Conservation (phyloP, 2,113 vertebrate genomes). For the Gambusia holbrooki region DNA sequence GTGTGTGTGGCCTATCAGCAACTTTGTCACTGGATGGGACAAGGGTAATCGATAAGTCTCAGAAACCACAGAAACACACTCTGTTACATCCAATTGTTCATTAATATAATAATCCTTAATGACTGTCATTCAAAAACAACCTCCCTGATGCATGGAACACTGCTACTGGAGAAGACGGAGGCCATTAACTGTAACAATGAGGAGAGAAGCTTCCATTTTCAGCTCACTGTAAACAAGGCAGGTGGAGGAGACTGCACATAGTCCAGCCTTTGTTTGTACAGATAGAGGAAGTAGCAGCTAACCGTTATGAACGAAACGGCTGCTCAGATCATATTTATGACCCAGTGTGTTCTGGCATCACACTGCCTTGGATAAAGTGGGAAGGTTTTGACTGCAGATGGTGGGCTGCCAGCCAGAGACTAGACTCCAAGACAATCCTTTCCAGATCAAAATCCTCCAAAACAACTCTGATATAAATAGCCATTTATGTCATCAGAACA, state of each 20-base stretch:
- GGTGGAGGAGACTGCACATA: constrained; percentile 34
- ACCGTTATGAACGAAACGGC: constrained; percentile 8
- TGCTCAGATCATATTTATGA: constrained; percentile 1
- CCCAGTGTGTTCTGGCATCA: constrained; percentile 1
- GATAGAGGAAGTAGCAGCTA: constrained; percentile 21
- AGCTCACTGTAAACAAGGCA: constrained; percentile 46
- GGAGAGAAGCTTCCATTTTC: not conserved
- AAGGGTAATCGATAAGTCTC: not conserved
- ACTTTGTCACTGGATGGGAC: too few relatives aligned
- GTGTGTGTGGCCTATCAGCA: not conserved
- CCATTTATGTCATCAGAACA: constrained; percentile 1
- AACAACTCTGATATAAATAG: constrained; percentile 47
- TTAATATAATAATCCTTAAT: not conserved
- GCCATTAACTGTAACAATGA: not conserved
- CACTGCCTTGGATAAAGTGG: not conserved
- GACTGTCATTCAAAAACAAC: not conserved
- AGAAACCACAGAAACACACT: not conserved
- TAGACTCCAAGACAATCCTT: constrained; percentile 11
- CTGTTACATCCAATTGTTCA: not conserved
- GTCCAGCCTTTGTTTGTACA: constrained; percentile 30
- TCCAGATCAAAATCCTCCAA: constrained; percentile 37
- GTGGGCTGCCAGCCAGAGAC: not conserved
- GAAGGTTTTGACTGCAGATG: constrained; percentile 22
- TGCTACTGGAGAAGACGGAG: constrained; percentile 5
- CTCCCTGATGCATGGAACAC: not conserved